Conservation (phyloP, 2,113 vertebrate species). For the Zosterops lateralis region DNA sequence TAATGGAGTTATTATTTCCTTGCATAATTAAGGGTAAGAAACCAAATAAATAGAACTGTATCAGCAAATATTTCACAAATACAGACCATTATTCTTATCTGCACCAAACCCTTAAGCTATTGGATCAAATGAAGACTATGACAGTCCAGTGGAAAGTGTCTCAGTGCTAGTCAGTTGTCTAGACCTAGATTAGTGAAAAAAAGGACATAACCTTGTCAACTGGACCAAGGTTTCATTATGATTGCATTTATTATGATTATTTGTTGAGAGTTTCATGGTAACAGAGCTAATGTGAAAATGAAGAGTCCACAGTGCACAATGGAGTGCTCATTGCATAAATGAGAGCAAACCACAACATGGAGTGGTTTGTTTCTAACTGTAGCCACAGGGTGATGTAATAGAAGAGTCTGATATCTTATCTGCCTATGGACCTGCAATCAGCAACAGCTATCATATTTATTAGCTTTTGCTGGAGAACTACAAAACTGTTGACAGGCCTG, state of each 20-base stretch:
- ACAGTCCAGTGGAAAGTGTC: neutral
- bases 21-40: neutral
- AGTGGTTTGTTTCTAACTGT: neutral
- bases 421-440: neutral
- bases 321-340: neutral
- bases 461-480: neutral
- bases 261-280: conserved; percentile 7
- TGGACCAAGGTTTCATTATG: neutral
- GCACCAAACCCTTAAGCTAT: neutral
- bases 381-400: neutral
- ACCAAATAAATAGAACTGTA: neutral
- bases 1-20: neutral
- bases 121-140: neutral
- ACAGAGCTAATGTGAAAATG: neutral
- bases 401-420: neutral
- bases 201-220: neutral
- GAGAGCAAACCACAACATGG: neutral
- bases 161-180: neutral
- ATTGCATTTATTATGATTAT: neutral
- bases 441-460: neutral
- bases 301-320: neutral
- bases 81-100: neutral
- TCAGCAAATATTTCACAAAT: neutral
- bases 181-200: neutral
- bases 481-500: neutral